Percentiles rank a stretch among this genome's conserved stretches.
Evolutionary conservation across 2,888 invertebrate genomes (phyloP).

Genomic region (Trichacis sp.): DNA sequence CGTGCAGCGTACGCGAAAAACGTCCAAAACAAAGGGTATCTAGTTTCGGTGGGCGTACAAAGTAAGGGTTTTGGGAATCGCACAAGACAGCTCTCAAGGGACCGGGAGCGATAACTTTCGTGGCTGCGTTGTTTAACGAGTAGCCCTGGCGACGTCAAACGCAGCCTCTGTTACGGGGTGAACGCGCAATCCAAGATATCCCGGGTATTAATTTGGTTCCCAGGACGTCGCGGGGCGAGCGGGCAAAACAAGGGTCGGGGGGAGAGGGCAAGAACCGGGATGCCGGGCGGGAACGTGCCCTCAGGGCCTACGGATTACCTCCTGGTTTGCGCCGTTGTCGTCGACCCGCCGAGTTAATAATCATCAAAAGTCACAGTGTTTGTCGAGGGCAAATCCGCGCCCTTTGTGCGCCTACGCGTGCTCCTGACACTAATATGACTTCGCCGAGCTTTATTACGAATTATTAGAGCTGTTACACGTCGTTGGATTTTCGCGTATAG

Average conservation of each 20-base stretch:
- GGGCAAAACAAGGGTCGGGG: slow-evolving; percentile 11
- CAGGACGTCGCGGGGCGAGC: slow-evolving; percentile 51
- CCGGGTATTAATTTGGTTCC: slow-evolving; percentile 68
- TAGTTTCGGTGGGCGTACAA: slow-evolving; percentile 2
- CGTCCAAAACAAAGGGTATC: not conserved
- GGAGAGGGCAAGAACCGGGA: slow-evolving; percentile 33
- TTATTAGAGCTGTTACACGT: slow-evolving; percentile 67
- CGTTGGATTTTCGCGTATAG: slow-evolving; percentile 61
- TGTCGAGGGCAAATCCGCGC: slow-evolving; percentile 65
- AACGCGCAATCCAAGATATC: slow-evolving; percentile 60
- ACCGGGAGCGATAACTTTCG: slow-evolving; percentile 17
- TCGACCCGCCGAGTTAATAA: slow-evolving; percentile 67
- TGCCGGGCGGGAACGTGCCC: slow-evolving; percentile 45
- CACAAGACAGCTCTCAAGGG: slow-evolving; percentile 26
- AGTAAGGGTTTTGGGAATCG: slow-evolving; percentile 18
- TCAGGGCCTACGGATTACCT: slow-evolving; percentile 60
- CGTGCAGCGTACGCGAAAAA: no score
- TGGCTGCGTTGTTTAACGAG: slow-evolving; percentile 51
- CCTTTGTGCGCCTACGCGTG: slow-evolving; percentile 67
- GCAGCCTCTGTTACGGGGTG: slow-evolving; percentile 50
- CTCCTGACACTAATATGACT: slow-evolving; percentile 69
- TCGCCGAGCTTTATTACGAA: slow-evolving; percentile 68
- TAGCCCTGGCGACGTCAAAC: slow-evolving; percentile 49
- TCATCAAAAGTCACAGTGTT: slow-evolving; percentile 70
- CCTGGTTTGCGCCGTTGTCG: slow-evolving; percentile 49